Percentiles rank a stretch among this genome's conserved stretches.
Conservation (phyloP, 2,888 invertebrate species). For the Drosophila picticornis region DNA sequence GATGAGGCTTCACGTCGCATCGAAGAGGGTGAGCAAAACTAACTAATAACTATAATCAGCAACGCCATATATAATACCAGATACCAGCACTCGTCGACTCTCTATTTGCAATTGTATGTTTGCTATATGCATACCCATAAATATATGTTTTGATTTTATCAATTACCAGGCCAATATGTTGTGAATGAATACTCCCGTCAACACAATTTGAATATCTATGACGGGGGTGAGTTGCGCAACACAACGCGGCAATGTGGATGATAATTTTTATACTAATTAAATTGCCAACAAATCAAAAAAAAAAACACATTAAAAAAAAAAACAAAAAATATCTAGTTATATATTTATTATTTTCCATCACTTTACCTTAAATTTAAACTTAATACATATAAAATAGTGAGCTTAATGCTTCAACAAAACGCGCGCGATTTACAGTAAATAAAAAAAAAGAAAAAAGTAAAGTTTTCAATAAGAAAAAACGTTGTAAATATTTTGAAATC, state of each 20-base stretch:
- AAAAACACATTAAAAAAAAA: conserved; percentile 13
- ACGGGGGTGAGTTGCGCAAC: conserved; percentile 90
- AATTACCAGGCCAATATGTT: conserved; percentile 88
- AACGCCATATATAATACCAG: no score
- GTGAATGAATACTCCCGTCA: conserved; percentile 91
- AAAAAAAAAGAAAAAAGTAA: conserved; percentile 28
- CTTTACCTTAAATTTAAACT: conserved; percentile 16
- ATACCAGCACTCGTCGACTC: conserved; percentile 1
- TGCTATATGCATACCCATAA: conserved; percentile 21
- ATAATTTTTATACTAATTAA: conserved; percentile 86
- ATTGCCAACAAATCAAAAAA: conserved; percentile 17
- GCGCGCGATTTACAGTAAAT: conserved; percentile 47
- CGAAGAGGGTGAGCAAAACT: conserved; percentile 88
- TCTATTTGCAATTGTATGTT: not conserved
- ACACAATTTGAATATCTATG: conserved; percentile 91
- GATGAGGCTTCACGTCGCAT: conserved; percentile 91
- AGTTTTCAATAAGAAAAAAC: conserved; percentile 22
- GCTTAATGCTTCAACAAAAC: conserved; percentile 51
- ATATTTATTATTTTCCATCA: conserved; percentile 54
- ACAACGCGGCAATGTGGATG: conserved; percentile 93
- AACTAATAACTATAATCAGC: conserved; percentile 17
- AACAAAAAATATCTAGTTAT: conserved; percentile 37
- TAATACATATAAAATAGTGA: conserved; percentile 28
- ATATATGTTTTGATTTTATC: conserved; percentile 58
- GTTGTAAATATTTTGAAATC: conserved; percentile 66